Evolutionary conservation across 2,797 vertebrate species (phyloP), one percentile per base, ranked within the genome.

Genomic region (Erpetoichthys calabaricus): DNA sequence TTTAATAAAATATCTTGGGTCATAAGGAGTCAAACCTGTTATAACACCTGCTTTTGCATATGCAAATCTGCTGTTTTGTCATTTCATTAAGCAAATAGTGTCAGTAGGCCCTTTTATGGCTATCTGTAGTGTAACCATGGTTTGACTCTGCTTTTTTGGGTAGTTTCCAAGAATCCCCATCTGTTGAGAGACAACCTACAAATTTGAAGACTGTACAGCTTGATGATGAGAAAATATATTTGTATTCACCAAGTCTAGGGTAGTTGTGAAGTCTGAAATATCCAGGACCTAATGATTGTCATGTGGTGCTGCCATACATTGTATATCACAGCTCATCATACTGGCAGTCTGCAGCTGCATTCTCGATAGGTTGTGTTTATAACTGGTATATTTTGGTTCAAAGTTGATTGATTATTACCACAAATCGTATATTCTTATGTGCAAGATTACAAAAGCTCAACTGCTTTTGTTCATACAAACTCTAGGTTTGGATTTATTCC

Each of bases 51-150:
- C 83, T 90, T 90, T 82, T 87, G 70, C 76, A 81, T 86, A 89
- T 89, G 88, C 81, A 92, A 87, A 93, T 96, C 84, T 92, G 87
- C 89, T 89, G 84, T 88, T 91, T 87, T 93, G 85, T 90, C 84
- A 83, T 91, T 89, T 91, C 82, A 86, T 94, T 91, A 87, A 86
- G 80, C 81, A 88, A 73, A 72, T 66, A 78, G 71, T 80, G 76
- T 79, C 79, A 74, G 63, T 61, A 57, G 80, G 91, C 86, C 90
- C 89, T 85, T n/a, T 81, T 70, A 67, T 67, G 72, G 68, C 83
- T 87, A 25, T 78, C 70, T 79, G 67, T 68, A 59, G 70, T 62
- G 25, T 66, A 73, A 75, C 66, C 70, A 66, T 69, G 66, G 68
- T 80, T 86, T 69, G 68, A 75, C 79, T 76, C 81, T 81, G 75